A percentile compares a stretch with the other conserved stretches of the same genome.
phyloP scores from a whole-genome alignment of 2,113 vertebrate genomes.

The Fukomys damarensis region DNA sequence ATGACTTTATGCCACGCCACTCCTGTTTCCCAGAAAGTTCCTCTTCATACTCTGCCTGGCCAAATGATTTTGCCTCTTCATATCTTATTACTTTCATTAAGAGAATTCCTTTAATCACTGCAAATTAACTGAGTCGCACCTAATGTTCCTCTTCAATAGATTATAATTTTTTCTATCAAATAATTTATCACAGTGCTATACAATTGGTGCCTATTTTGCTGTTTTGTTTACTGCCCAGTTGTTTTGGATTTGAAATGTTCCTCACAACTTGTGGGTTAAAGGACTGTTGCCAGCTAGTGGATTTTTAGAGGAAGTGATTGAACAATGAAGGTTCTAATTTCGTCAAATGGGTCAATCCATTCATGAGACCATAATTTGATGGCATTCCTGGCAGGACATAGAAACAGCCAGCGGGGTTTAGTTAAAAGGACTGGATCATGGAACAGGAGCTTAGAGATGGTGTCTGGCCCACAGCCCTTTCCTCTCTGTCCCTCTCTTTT shows the following conservation, averaged over 20 bases:
- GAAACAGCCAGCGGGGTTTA: not conserved
- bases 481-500: not conserved
- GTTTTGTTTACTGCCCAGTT: not conserved
- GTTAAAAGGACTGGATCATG: not conserved
- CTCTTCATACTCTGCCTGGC: not conserved
- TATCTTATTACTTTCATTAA: not conserved
- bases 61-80: not conserved
- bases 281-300: not conserved
- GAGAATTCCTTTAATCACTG: not conserved
- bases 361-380: not conserved
- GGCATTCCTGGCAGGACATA: not conserved
- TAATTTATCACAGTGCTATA: not conserved
- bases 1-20: too few species aligned
- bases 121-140: not conserved
- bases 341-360: not conserved
- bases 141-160: not conserved
- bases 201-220: not conserved
- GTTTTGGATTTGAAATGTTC: not conserved
- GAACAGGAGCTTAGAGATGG: too few species aligned
- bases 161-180: not conserved
- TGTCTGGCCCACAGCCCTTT: not conserved
- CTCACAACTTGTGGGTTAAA: not conserved
- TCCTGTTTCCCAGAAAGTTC: not conserved
- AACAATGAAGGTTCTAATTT: not conserved
- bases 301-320: not conserved